phyloP scores from a whole-genome alignment of 1,140 invertebrate genomes.

The Ips nitidus region DNA sequence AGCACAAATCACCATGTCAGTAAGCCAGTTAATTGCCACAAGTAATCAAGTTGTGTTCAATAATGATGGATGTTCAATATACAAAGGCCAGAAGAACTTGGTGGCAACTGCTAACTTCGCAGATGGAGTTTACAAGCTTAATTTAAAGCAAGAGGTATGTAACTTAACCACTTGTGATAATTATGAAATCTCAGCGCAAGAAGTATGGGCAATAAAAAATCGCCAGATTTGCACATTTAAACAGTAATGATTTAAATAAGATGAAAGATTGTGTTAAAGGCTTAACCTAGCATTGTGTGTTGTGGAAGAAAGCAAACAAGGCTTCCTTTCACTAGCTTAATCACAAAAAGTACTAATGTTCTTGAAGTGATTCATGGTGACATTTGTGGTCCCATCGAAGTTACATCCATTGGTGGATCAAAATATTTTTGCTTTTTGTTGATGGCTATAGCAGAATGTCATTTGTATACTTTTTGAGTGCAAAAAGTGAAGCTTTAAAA shows the following conservation, averaged over 20 bases:
- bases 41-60: slow-evolving; percentile 17
- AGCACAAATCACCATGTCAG: slow-evolving; percentile 25
- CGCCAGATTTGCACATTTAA: slow-evolving; percentile 1
- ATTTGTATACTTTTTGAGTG: slow-evolving; percentile 50
- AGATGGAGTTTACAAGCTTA: slow-evolving; percentile 38
- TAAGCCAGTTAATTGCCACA: slow-evolving; percentile 25
- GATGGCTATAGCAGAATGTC: slow-evolving; percentile 50
- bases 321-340: slow-evolving; percentile 29
- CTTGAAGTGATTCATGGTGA: slow-evolving; percentile 48
- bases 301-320: slow-evolving; percentile 46
- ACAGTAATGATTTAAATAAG: slow-evolving; percentile 9
- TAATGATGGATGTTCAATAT: slow-evolving; percentile 30
- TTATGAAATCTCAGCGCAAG: background rate
- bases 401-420: slow-evolving; percentile 42
- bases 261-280: slow-evolving; percentile 37
- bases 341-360: slow-evolving; percentile 35
- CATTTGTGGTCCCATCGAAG: slow-evolving; percentile 46
- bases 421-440: slow-evolving; percentile 51
- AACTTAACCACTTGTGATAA: background rate
- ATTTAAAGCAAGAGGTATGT: background rate
- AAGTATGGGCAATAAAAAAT: no score
- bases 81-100: slow-evolving; percentile 25
- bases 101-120: slow-evolving; percentile 32
- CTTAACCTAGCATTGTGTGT: slow-evolving; percentile 42
- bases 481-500: slow-evolving; percentile 43